These are phyloP conservation scores for Phycodurus eques DNA, from an alignment of 2,113 vertebrate species.

Conservation along the genomic window DNA sequence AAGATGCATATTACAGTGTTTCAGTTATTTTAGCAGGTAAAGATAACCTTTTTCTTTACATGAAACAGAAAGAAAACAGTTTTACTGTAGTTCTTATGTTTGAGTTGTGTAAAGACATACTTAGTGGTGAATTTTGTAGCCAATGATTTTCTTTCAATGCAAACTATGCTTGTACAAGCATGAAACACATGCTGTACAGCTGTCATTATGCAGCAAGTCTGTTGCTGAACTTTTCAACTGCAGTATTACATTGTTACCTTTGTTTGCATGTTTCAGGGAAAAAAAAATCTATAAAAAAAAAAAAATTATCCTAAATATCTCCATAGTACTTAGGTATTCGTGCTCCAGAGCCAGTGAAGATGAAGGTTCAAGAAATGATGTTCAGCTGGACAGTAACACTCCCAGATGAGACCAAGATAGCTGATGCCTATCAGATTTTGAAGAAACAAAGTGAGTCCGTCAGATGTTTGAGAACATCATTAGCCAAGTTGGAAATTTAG, in stretches of 20 bases:
- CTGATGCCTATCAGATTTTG: slow-evolving; percentile 95
- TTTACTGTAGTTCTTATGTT: no score
- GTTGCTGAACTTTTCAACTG: neutral
- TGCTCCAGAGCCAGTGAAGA: slow-evolving; percentile 90
- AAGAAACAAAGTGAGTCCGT: slow-evolving; percentile 92
- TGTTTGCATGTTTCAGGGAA: neutral
- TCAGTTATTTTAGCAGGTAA: neutral
- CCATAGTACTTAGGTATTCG: slow-evolving; percentile 89
- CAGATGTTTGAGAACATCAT: neutral
- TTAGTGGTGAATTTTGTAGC: no score
- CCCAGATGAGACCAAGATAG: slow-evolving; percentile 89
- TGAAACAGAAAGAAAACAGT: no score
- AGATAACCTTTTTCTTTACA: neutral
- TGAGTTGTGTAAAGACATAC: no score
- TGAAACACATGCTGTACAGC: no score
- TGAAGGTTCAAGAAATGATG: slow-evolving; percentile 90
- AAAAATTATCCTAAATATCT: neutral
- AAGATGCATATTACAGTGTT: neutral
- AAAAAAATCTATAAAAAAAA: no score
- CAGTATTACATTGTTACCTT: neutral
- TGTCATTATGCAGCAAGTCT: no score
- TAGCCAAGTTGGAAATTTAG: neutral
- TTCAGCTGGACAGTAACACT: slow-evolving; percentile 89
- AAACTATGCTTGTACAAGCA: no score
- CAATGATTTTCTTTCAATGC: no score